Percentiles rank a stretch among this genome's conserved stretches.
Conservation (phyloP, 2,888 invertebrate genomes). For the Amblyteles armatorius region DNA sequence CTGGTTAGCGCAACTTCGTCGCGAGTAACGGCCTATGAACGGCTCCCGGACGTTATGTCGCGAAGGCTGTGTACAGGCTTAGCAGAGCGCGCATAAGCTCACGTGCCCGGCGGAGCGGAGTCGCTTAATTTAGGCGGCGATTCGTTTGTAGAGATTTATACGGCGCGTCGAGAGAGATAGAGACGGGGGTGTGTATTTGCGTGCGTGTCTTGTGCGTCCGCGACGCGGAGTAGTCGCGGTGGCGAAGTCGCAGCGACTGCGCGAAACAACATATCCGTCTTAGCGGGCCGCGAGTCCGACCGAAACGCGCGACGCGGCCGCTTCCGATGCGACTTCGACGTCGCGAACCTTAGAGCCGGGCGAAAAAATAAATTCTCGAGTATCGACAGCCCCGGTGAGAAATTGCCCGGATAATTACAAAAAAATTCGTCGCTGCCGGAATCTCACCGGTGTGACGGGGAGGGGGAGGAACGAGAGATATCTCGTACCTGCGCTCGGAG, state of each 20-base stretch:
- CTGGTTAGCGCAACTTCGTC: conserved; percentile 56
- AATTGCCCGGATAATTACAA: conserved; percentile 75
- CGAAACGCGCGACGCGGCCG: conserved; percentile 42
- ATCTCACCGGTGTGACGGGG: conserved; percentile 2
- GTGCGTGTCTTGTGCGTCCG: conserved; percentile 19
- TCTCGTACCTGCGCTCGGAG: background rate
- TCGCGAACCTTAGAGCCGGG: conserved; percentile 38
- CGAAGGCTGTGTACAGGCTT: conserved; percentile 51
- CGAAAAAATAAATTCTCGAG: conserved; percentile 62
- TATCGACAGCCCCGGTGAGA: conserved; percentile 76
- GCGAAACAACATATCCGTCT: conserved; percentile 48
- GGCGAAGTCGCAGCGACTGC: conserved; percentile 33
- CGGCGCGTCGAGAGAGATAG: conserved; percentile 55
- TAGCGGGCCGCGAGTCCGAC: conserved; percentile 36
- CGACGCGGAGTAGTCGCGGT: background rate
- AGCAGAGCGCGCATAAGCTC: conserved; percentile 57
- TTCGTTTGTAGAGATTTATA: conserved; percentile 69
- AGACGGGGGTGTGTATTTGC: background rate
- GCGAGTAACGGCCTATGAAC: conserved; percentile 62
- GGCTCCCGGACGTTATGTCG: conserved; percentile 49
- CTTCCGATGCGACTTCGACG: conserved; percentile 51
- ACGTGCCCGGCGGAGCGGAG: conserved; percentile 63
- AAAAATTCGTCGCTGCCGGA: conserved; percentile 51
- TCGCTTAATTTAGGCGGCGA: conserved; percentile 70
- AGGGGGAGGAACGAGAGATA: conserved; percentile 14